phyloP scores from a whole-genome alignment of 2,113 vertebrate genomes.

The Myotis brandtii region DNA sequence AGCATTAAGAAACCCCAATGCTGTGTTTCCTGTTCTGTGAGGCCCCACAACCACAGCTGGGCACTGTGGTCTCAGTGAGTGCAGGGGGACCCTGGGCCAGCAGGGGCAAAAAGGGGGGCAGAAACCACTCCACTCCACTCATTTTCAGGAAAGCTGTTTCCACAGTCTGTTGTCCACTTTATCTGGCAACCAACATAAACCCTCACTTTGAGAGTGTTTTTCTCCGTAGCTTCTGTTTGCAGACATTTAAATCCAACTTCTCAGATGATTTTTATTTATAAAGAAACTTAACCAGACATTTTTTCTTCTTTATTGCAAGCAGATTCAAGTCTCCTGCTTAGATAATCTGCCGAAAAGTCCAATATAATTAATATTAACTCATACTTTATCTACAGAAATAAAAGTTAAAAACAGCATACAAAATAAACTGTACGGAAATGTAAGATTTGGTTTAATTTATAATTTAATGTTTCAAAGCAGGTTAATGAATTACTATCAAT shows the following conservation, averaged over 20 bases:
- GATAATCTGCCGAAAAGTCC: conserved; percentile 87
- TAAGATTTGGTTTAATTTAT: conserved; percentile 85
- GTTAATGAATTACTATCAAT: conserved; percentile 77
- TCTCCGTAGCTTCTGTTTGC: conserved; percentile 33
- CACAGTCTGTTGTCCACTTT: background rate
- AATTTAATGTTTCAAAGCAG: conserved; percentile 82
- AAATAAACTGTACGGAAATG: conserved; percentile 90
- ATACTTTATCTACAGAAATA: conserved; percentile 87
- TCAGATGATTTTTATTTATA: conserved; percentile 35
- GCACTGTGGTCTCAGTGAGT: background rate
- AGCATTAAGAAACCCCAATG: fast-evolving
- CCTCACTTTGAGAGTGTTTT: background rate
- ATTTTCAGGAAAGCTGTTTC: background rate
- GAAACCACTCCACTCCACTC: background rate
- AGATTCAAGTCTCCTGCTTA: conserved; percentile 86
- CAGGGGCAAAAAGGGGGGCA: background rate
- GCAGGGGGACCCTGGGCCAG: background rate
- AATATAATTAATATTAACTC: conserved; percentile 83
- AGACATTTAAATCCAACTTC: conserved; percentile 66
- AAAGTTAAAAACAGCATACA: conserved; percentile 90
- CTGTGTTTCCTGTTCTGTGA: background rate
- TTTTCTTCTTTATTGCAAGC: conserved; percentile 91
- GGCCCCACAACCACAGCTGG: background rate
- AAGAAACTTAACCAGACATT: conserved; percentile 75
- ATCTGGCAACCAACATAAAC: background rate